Conservation (phyloP, 1,140 invertebrate genomes). For the Lepidotrigona ventralis region DNA sequence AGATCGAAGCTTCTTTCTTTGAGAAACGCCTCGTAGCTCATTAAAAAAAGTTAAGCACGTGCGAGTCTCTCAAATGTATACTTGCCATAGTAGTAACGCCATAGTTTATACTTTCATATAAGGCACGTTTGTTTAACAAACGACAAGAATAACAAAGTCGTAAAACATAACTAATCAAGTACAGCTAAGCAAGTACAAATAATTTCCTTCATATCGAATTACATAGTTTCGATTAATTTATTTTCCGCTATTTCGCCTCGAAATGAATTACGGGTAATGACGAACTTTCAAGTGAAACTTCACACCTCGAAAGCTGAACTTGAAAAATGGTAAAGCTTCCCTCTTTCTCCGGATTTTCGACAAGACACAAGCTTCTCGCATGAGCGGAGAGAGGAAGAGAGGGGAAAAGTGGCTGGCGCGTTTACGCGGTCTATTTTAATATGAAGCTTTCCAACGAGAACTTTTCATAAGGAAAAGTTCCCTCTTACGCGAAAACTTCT, state of each 20-base stretch:
- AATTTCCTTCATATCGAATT: too few relatives aligned
- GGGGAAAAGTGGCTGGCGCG: neutral
- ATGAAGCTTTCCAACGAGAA: neutral
- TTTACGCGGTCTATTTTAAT: constrained; percentile 4
- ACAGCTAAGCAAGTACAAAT: neutral
- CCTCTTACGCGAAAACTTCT: neutral
- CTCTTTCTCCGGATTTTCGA: neutral
- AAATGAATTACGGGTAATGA: too few relatives aligned
- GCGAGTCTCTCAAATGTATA: neutral
- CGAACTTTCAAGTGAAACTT: too few relatives aligned
- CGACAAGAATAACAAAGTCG: too few relatives aligned
- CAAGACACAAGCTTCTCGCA: neutral
- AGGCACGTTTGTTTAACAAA: neutral
- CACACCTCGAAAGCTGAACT: too few relatives aligned
- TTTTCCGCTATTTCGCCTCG: too few relatives aligned
- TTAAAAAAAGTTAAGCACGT: constrained; percentile 8
- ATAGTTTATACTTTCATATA: neutral
- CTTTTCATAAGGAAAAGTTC: neutral
- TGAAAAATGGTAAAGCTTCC: neutral
- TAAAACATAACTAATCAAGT: too few relatives aligned
- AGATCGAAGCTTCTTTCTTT: too few relatives aligned
- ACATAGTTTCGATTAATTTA: too few relatives aligned
- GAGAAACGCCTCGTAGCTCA: too few relatives aligned
- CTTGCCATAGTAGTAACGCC: neutral
- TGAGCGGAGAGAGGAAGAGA: neutral